Conservation (phyloP, 2,113 vertebrate genomes). For the Charadrius vociferus region DNA sequence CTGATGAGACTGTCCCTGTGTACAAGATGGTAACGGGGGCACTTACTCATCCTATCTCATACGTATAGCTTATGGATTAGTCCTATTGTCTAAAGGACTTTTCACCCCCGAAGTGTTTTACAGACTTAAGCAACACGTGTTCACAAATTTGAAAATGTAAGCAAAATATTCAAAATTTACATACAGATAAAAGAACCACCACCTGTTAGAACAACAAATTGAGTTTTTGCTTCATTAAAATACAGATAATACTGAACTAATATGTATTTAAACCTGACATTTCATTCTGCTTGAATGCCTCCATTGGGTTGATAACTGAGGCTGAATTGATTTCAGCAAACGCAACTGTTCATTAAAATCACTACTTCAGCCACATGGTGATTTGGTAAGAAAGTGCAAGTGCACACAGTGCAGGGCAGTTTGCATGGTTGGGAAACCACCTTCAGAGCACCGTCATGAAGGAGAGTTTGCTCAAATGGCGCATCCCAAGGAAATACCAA, state of each 20-base stretch:
- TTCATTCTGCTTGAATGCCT: not conserved
- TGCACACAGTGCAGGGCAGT: not conserved
- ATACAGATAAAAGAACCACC: not conserved
- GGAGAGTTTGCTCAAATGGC: not conserved
- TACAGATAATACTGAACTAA: not conserved
- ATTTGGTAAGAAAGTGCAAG: not conserved
- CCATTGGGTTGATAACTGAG: not conserved
- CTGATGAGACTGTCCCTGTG: not conserved
- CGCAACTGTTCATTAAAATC: not conserved
- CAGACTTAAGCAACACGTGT: not conserved
- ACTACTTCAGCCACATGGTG: not conserved
- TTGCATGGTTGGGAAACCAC: not conserved
- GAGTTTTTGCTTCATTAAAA: slow-evolving; percentile 14
- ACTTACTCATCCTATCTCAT: not conserved
- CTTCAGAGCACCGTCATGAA: not conserved
- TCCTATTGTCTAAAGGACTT: not conserved
- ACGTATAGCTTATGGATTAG: not conserved
- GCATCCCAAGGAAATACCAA: not conserved
- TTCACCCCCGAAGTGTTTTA: not conserved
- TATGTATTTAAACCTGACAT: not conserved
- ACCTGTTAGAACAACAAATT: slow-evolving; percentile 3
- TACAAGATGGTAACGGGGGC: not conserved
- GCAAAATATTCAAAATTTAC: not conserved
- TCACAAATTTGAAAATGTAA: not conserved
- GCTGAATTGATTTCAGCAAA: not conserved